These are phyloP conservation scores for Cetonia aurata DNA, from an alignment of 2,888 invertebrate species.

Conservation along the genomic window DNA sequence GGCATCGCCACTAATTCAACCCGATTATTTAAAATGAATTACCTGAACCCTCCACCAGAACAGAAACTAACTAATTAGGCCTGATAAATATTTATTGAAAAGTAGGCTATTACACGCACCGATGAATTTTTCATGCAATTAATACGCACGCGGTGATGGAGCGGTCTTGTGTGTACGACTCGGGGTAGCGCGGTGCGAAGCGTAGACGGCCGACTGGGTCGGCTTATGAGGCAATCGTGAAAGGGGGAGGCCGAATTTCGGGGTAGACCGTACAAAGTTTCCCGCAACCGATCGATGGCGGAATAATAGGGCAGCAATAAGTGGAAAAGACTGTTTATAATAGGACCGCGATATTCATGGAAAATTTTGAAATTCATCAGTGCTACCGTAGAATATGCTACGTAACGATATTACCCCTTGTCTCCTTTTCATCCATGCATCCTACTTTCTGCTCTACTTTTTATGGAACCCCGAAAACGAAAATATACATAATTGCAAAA, in stretches of 20 bases:
- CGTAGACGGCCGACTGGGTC: conserved; percentile 17
- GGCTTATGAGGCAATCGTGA: conserved; percentile 23
- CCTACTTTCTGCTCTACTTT: no score
- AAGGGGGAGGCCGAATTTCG: conserved; percentile 33
- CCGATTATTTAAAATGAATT: conserved; percentile 35
- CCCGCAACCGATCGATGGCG: conserved; percentile 24
- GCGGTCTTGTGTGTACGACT: conserved; percentile 22
- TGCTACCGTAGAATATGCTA: no score
- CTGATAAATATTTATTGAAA: conserved; percentile 42
- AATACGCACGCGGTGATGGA: conserved; percentile 39
- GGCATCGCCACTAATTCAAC: conserved; percentile 7
- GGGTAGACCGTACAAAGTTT: conserved; percentile 24
- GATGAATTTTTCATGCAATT: conserved; percentile 41
- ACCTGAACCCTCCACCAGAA: conserved; percentile 10
- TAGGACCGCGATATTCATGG: conserved; percentile 30
- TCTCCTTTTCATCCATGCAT: no score
- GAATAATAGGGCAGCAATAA: conserved; percentile 38
- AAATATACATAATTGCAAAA: no score
- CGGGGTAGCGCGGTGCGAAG: conserved; percentile 3
- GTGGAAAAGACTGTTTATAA: conserved; percentile 33
- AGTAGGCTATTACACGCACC: conserved; percentile 39
- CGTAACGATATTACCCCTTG: no score
- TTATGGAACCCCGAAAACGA: no score
- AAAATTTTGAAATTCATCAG: conserved; percentile 9
- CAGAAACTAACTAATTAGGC: conserved; percentile 40